These are phyloP conservation scores for Augochlorella aurata DNA, from an alignment of 2,888 invertebrate genomes.

Conservation along the genomic window DNA sequence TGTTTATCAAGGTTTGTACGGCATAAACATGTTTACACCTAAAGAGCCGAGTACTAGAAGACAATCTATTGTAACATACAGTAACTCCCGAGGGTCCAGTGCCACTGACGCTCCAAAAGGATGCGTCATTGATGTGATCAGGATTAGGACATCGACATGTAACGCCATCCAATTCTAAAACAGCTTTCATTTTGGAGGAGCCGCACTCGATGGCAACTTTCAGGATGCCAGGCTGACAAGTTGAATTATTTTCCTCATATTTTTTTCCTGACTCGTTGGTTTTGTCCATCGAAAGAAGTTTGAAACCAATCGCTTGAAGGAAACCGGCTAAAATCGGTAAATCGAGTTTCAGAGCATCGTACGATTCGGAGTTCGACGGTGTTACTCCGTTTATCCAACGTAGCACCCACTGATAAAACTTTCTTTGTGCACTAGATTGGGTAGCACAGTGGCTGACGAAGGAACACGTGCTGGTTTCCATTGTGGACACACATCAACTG, in stretches of 20 bases:
- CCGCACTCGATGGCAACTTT: conserved; percentile 73
- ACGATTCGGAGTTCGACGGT: conserved; percentile 47
- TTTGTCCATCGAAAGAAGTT: conserved; percentile 73
- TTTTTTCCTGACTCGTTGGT: neutral
- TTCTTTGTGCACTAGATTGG: conserved; percentile 55
- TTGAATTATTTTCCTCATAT: neutral
- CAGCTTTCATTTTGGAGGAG: conserved; percentile 74
- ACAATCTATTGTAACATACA: conserved; percentile 49
- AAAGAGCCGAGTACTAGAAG: neutral
- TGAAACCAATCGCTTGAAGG: conserved; percentile 75
- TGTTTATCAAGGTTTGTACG: too few species aligned
- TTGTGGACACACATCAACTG: conserved; percentile 29
- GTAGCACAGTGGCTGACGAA: conserved; percentile 8
- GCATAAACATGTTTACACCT: too few species aligned
- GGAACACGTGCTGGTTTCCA: conserved; percentile 40
- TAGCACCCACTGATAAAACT: conserved; percentile 72
- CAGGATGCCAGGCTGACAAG: conserved; percentile 34
- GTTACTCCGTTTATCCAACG: conserved; percentile 68
- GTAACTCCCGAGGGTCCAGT: conserved; percentile 67
- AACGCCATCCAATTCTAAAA: conserved; percentile 72
- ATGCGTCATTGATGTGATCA: conserved; percentile 70
- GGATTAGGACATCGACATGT: conserved; percentile 73
- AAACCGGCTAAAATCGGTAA: conserved; percentile 72
- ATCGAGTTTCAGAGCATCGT: conserved; percentile 66
- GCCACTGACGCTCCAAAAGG: conserved; percentile 77